Evolutionary conservation across 2,888 invertebrate genomes (phyloP).

Genomic region (Allophyes oxyacanthae): DNA sequence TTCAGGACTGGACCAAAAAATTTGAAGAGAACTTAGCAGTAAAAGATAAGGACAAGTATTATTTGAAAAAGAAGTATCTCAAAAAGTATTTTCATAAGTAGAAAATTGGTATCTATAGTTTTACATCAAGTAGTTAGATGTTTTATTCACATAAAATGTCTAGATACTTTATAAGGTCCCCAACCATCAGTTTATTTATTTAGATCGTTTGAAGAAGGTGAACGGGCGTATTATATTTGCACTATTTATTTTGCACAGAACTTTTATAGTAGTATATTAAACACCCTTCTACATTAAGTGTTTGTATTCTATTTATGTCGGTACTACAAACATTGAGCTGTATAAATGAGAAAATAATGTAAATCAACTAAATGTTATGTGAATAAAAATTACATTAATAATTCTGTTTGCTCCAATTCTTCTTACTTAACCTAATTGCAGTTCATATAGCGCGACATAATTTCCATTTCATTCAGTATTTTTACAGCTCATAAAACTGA

Average conservation of each 20-base stretch:
- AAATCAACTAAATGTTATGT: slow-evolving; percentile 47
- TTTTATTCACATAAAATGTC: not conserved
- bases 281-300: slow-evolving; percentile 5
- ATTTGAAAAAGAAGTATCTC: slow-evolving; percentile 71
- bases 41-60: slow-evolving; percentile 64
- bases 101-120: not conserved
- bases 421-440: slow-evolving; percentile 70
- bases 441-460: slow-evolving; percentile 59
- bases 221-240: not conserved
- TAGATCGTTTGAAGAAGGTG: not conserved
- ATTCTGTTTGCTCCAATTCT: slow-evolving; percentile 68
- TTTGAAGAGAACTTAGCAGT: slow-evolving; percentile 62
- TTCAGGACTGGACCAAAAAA: slow-evolving; percentile 72
- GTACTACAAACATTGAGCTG: slow-evolving; percentile 14
- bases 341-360: slow-evolving; percentile 38
- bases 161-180: not conserved
- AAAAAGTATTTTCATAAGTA: slow-evolving; percentile 67
- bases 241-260: slow-evolving; percentile 42
- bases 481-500: slow-evolving; percentile 70
- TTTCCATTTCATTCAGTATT: slow-evolving; percentile 72
- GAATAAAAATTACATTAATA: slow-evolving; percentile 55
- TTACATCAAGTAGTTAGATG: not conserved
- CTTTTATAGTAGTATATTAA: not conserved
- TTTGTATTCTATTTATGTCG: not conserved
- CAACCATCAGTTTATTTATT: not conserved